Conservation (phyloP, 2,888 invertebrate species). For the Protodeltote pygarga region DNA sequence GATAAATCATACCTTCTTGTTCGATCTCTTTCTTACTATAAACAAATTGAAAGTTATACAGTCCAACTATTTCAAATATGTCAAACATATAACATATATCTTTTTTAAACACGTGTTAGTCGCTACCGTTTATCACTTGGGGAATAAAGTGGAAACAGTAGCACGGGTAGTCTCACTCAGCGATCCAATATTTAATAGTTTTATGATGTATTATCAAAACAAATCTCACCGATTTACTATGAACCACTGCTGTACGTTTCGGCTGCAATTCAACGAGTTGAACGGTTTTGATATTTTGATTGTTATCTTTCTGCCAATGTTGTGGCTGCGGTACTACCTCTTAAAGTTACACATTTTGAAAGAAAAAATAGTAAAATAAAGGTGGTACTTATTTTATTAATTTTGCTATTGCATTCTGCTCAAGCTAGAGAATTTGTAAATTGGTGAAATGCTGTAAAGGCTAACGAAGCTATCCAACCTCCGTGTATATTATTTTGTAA, state of each 20-base stretch:
- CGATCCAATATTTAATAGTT: conserved; percentile 87
- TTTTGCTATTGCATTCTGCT: too few relatives aligned
- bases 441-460: too few relatives aligned
- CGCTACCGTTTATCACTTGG: conserved; percentile 67
- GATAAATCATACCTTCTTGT: conserved; percentile 20
- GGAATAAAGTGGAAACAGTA: conserved; percentile 72
- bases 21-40: conserved; percentile 17
- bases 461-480: too few relatives aligned
- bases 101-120: conserved; percentile 32
- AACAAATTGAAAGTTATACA: conserved; percentile 37
- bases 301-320: too few relatives aligned
- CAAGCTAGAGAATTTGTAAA: too few relatives aligned
- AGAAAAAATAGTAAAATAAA: too few relatives aligned
- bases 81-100: conserved; percentile 31
- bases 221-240: conserved; percentile 83
- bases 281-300: conserved; percentile 72
- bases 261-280: conserved; percentile 64
- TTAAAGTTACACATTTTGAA: too few relatives aligned
- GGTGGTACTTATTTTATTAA: too few relatives aligned
- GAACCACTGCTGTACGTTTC: conserved; percentile 80
- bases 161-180: conserved; percentile 85
- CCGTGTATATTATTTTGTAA: too few relatives aligned
- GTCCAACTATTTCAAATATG: conserved; percentile 19
- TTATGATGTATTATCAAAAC: conserved; percentile 88
- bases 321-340: too few relatives aligned